phyloP scores from a whole-genome alignment of 2,797 vertebrate species.

The Tympanoctomys barrerae region DNA sequence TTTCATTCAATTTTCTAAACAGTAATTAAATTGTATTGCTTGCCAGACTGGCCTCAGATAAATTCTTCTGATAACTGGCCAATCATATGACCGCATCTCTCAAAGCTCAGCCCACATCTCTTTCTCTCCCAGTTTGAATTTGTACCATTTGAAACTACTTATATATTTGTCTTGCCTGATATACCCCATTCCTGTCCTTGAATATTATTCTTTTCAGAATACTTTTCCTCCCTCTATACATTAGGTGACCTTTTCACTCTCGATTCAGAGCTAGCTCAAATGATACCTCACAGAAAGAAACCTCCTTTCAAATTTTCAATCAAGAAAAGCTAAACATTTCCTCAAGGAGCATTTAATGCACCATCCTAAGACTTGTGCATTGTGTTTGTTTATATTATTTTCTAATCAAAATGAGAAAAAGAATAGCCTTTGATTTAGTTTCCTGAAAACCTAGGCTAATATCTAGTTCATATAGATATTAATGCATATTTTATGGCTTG shows the following conservation, averaged over 20 bases:
- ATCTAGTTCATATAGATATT: conserved; percentile 4
- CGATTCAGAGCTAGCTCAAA: not conserved
- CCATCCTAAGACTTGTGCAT: not conserved
- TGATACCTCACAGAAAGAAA: not conserved
- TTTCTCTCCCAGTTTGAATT: not conserved
- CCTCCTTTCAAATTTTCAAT: not conserved
- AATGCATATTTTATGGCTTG: not conserved
- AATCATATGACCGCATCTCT: not conserved
- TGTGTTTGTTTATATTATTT: not conserved
- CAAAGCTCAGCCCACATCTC: not conserved
- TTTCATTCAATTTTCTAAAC: conserved; percentile 1
- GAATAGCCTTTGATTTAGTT: not conserved
- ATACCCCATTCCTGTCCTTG: not conserved
- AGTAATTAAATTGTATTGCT: not conserved
- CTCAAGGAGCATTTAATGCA: not conserved
- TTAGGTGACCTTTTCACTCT: not conserved
- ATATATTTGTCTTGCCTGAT: not conserved
- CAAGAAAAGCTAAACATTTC: not conserved
- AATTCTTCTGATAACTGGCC: not conserved
- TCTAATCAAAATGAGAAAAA: not conserved
- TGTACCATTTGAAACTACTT: not conserved
- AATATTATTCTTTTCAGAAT: not conserved
- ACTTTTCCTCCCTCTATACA: not conserved
- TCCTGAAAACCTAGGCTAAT: not conserved
- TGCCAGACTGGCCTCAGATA: not conserved